Base-by-base conservation (phyloP, 2,888 invertebrate species). In the Chrysolina americana region DNA sequence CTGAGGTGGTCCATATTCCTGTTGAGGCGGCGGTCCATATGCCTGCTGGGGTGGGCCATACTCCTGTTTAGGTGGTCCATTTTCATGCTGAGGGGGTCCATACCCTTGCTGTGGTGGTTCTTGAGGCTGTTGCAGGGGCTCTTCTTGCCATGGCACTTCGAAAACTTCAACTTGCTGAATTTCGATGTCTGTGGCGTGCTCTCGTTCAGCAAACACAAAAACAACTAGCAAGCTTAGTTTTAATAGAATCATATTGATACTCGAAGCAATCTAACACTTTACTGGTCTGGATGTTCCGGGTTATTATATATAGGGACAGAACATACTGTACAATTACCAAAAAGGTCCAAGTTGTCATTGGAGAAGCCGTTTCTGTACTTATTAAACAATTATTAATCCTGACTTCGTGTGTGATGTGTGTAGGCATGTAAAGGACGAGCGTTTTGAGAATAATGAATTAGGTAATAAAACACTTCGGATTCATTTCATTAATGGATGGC, bases 1-100 rank as follows among this genome's bases (percentile, higher is more conserved):
- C 53, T 17, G 86, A 17, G 89, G 89, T 36, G 78, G 89, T 69
- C 87, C 87, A 13, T 78, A 79, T 56, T 71, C 75, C 19, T 76
- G 77, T 17, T 76, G 86, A n/a, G 89, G 89, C 21, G 86, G 19
- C 19, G 65, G 48, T 47, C 70, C 70, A 13, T 65, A 73, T 1
- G 21, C 53, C 4, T 53, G 53, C 5, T 53, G 21, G 2, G 53
- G 53, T 13, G 53, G 53, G 0, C 53, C 53, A 21, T 53, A 53
- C 19, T 53, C 53, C 2, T 21, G 53, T 11, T 53, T 17, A 4
- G 53, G 53, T 21, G 53, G 48, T 48, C 17, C 48, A 17, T 48
- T 8, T 17, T 17, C 48, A 9, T 48, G 48, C 6, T 48, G 48
- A 1, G 48, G 48, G n/a, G 17, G 48, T 48, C 48, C 48, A 48